Conservation (phyloP, 2,113 vertebrate genomes). For the Oreochromis niloticus region DNA sequence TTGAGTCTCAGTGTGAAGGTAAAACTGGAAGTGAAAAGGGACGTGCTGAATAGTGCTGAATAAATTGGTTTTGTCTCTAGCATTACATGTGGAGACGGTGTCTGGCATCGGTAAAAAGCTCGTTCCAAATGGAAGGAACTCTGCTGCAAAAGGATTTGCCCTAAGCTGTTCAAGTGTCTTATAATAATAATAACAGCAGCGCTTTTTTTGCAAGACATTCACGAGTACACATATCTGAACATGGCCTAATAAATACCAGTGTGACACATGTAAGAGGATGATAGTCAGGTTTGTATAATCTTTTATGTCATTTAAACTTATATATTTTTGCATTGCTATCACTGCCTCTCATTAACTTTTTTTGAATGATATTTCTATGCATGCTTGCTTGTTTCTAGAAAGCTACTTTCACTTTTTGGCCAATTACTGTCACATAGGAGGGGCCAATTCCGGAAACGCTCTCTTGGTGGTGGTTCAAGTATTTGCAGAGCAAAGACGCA, state of each 20-base stretch:
- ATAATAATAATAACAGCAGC: conserved; percentile 3
- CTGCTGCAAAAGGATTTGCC: background rate
- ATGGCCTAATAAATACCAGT: background rate
- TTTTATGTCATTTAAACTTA: background rate
- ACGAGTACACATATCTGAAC: background rate
- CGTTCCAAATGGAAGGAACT: background rate
- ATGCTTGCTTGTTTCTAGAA: background rate
- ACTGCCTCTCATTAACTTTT: background rate
- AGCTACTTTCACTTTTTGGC: background rate
- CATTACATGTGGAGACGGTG: background rate
- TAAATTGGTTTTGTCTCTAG: conserved; percentile 16
- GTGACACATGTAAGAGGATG: background rate
- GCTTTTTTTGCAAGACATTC: background rate
- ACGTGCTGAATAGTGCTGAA: background rate
- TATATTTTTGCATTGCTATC: background rate
- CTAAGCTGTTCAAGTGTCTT: conserved; percentile 8
- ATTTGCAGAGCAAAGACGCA: background rate
- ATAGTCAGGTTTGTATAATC: background rate
- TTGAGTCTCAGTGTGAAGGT: background rate
- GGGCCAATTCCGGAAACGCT: background rate
- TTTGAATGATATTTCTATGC: background rate
- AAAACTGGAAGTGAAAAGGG: background rate
- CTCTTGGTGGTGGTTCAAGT: background rate
- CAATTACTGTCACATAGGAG: background rate
- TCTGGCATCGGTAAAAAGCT: background rate